These are phyloP conservation scores for Alouatta palliata DNA, from an alignment of 2,113 vertebrate species.

Conservation along the genomic window DNA sequence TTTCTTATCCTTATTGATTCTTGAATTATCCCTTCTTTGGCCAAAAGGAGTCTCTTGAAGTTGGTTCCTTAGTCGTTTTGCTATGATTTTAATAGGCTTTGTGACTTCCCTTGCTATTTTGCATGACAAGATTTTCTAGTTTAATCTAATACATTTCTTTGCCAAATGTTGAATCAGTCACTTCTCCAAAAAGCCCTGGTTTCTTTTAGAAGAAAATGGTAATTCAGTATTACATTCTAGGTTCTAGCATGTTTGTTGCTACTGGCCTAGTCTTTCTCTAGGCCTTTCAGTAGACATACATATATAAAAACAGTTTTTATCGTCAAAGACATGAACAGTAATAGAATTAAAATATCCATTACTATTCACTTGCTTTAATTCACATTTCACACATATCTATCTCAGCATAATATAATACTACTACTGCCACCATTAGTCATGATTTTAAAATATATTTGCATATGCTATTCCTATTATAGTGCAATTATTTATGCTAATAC, in stretches of 20 bases:
- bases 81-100: background rate
- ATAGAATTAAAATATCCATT: background rate
- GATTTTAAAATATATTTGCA: background rate
- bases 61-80: background rate
- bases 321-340: background rate
- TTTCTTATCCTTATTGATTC: background rate
- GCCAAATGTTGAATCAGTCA: background rate
- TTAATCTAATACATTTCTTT: background rate
- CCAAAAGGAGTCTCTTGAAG: background rate
- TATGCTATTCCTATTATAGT: background rate
- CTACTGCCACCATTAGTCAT: background rate
- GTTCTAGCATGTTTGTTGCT: background rate
- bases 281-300: background rate
- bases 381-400: background rate
- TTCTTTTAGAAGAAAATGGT: background rate
- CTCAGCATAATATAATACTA: background rate
- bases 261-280: background rate
- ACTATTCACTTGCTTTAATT: background rate
- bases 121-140: background rate
- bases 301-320: background rate
- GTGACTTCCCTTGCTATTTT: background rate
- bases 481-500: background rate
- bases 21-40: background rate
- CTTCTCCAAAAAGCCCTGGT: background rate
- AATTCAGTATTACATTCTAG: background rate